These are phyloP conservation scores for Aurelia sp. DNA, from an alignment of 30 jellyfish, hydroid and myxozoan species.

Conservation along the genomic window DNA sequence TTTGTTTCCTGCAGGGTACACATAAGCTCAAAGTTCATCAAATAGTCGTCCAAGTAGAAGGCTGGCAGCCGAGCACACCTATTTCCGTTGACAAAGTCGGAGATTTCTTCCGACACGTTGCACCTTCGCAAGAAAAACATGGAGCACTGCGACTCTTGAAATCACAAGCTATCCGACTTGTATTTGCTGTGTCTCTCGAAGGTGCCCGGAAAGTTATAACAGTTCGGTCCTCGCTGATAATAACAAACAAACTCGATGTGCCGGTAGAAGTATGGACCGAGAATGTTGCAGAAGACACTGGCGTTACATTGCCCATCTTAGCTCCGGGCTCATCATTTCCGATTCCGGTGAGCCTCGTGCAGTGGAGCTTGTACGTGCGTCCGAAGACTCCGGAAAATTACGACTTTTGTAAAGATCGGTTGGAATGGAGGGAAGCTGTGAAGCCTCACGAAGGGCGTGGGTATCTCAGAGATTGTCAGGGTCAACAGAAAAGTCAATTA, in stretches of 20 bases:
- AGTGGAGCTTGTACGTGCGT: slow-evolving; percentile 74
- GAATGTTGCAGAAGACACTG: slow-evolving; percentile 39
- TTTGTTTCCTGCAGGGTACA: slow-evolving; percentile 69
- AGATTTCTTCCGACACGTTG: slow-evolving; percentile 83
- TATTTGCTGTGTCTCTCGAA: slow-evolving; percentile 84
- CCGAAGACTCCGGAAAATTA: slow-evolving; percentile 62
- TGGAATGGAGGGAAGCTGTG: slow-evolving; percentile 88
- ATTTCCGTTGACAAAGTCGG: slow-evolving; percentile 98
- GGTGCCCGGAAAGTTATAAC: slow-evolving; percentile 97
- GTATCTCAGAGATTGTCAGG: slow-evolving; percentile 58
- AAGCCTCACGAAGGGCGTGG: slow-evolving; percentile 80
- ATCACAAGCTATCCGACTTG: slow-evolving; percentile 62
- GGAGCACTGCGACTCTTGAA: slow-evolving; percentile 16
- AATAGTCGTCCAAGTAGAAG: slow-evolving; percentile 88
- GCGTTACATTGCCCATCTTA: slow-evolving; percentile 52
- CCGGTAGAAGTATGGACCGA: slow-evolving; percentile 91
- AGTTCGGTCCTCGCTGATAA: slow-evolving; percentile 87
- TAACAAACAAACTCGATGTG: slow-evolving; percentile 68
- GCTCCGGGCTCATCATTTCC: slow-evolving; percentile 73
- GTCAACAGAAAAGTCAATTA: slow-evolving; percentile 20
- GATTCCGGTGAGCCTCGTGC: slow-evolving; percentile 82
- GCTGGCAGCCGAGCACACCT: slow-evolving; percentile 91
- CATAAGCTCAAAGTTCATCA: slow-evolving; percentile 92
- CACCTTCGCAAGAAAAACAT: slow-evolving; percentile 61
- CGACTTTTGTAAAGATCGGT: slow-evolving; percentile 73